Percentiles rank a stretch among this genome's conserved stretches.
phyloP scores from a whole-genome alignment of 2,888 invertebrate genomes.

The Dryococelus australis region DNA sequence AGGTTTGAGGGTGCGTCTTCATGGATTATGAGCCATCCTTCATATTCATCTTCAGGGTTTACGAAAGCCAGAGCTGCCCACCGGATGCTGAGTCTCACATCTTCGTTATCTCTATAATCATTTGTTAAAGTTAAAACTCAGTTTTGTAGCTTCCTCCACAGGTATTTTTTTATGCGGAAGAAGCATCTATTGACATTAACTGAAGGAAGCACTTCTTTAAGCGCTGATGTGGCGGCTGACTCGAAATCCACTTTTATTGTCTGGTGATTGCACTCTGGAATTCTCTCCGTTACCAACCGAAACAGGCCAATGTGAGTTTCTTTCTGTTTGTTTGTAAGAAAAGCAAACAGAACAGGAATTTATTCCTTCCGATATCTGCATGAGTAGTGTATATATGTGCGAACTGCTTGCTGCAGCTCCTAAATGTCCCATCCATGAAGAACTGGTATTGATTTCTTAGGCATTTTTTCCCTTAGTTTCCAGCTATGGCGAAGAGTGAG shows the following conservation, averaged over 20 bases:
- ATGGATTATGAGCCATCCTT: conserved; percentile 3
- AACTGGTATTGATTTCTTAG: not conserved
- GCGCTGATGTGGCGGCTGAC: not conserved
- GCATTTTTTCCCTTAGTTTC: not conserved
- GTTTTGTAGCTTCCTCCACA: not conserved
- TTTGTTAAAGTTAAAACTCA: not conserved
- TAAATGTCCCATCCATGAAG: not conserved
- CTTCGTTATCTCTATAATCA: not conserved
- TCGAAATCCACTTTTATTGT: not conserved
- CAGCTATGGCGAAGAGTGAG: not conserved
- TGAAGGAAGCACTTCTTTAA: not conserved
- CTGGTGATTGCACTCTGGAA: too few relatives aligned
- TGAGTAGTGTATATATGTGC: not conserved
- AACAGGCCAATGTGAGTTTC: not conserved
- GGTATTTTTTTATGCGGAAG: not conserved
- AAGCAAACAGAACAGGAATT: not conserved
- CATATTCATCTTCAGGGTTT: not conserved
- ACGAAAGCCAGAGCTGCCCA: not conserved
- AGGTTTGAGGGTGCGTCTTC: not conserved
- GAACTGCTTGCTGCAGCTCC: not conserved
- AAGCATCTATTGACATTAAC: not conserved
- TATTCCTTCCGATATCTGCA: not conserved
- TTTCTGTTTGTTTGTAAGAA: not conserved
- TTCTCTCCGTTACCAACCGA: not conserved
- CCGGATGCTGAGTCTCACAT: too few relatives aligned